phyloP scores from a whole-genome alignment of 1,140 invertebrate species.

The Tetramorium parvispinum region DNA sequence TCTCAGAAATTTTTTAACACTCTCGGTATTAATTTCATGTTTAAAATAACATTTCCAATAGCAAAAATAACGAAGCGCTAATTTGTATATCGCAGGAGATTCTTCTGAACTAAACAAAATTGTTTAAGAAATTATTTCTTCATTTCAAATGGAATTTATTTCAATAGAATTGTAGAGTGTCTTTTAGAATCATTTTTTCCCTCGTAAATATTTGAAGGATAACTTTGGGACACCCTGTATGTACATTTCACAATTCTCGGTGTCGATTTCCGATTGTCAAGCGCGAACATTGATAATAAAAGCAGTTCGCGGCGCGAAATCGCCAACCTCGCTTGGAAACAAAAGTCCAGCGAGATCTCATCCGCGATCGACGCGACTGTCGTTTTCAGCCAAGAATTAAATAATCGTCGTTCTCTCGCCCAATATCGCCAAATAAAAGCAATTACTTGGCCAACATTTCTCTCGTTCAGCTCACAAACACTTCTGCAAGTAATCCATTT shows the following conservation, averaged over 20 bases:
- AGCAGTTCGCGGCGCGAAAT: slow-evolving; percentile 62
- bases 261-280: slow-evolving; percentile 43
- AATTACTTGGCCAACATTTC: slow-evolving; percentile 30
- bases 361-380: background rate
- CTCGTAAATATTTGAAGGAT: background rate
- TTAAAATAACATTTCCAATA: background rate
- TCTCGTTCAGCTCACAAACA: slow-evolving; percentile 1
- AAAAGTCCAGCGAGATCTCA: slow-evolving; percentile 42
- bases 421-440: slow-evolving; percentile 36
- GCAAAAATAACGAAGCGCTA: background rate
- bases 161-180: background rate
- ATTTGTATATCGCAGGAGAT: background rate
- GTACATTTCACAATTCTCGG: background rate
- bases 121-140: background rate
- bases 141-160: background rate
- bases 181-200: background rate
- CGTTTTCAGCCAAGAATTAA: slow-evolving; percentile 38
- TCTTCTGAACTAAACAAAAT: background rate
- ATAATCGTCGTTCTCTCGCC: slow-evolving; percentile 13
- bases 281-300: slow-evolving; percentile 65
- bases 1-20: background rate
- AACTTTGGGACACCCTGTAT: background rate
- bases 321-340: slow-evolving; percentile 19
- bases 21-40: background rate
- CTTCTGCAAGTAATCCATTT: slow-evolving; percentile 23